These are phyloP conservation scores for Toxostoma redivivum DNA, from an alignment of 2,113 vertebrate genomes.

Conservation along the genomic window DNA sequence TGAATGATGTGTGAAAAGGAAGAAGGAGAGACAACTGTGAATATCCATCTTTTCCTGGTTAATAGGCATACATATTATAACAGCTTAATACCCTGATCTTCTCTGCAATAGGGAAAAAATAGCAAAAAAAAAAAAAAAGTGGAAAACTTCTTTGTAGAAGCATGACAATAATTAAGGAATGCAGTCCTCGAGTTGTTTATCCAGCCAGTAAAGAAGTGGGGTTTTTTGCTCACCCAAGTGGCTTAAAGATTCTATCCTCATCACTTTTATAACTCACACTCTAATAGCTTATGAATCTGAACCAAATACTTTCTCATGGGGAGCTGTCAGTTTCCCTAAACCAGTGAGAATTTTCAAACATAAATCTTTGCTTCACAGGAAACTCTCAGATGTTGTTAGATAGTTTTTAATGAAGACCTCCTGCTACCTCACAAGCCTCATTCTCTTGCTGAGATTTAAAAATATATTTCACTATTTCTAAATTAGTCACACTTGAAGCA, in stretches of 20 bases:
- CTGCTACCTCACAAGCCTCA: neutral
- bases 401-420: neutral
- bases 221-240: neutral
- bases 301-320: neutral
- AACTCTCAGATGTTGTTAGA: neutral
- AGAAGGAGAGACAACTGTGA: neutral
- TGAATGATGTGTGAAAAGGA: neutral
- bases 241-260: neutral
- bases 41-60: neutral
- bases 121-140: neutral
- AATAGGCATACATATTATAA: neutral
- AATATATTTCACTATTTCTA: neutral
- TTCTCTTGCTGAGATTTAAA: neutral
- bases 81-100: neutral
- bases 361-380: neutral
- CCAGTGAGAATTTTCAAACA: neutral
- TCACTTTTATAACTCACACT: neutral
- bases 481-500: conserved; percentile 3
- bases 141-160: neutral
- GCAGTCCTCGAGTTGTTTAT: neutral
- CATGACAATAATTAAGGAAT: neutral
- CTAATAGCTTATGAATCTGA: neutral
- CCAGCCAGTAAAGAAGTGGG: neutral
- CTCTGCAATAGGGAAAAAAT: neutral
- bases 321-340: neutral